These are phyloP conservation scores for Orchestia grillus DNA, from an alignment of 1,140 invertebrate genomes.

Conservation along the genomic window DNA sequence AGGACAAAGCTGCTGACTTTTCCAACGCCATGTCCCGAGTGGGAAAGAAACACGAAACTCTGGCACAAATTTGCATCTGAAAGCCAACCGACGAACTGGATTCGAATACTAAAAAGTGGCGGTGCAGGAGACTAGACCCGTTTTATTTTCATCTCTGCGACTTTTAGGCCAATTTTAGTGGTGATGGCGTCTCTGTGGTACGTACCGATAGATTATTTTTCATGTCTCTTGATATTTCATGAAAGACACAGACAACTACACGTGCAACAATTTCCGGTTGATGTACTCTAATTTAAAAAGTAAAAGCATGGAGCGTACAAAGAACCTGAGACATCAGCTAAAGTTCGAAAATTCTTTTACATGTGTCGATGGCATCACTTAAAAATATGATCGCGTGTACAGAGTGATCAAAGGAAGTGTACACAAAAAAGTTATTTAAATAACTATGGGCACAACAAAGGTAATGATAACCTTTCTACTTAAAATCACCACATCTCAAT, in stretches of 20 bases:
- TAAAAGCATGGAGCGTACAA: not conserved
- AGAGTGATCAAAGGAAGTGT: no score
- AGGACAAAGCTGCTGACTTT: constrained; percentile 6
- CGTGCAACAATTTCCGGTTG: not conserved
- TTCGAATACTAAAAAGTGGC: constrained; percentile 22
- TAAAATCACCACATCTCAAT: no score
- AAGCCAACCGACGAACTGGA: constrained; percentile 50
- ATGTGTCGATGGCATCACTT: not conserved
- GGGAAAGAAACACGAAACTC: constrained; percentile 51
- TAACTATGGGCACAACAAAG: no score
- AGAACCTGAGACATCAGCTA: not conserved
- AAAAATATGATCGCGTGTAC: no score
- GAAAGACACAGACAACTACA: not conserved
- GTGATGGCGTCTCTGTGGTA: not conserved
- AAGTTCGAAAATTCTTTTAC: not conserved
- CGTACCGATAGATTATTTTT: not conserved
- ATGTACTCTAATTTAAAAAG: not conserved
- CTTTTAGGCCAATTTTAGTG: not conserved
- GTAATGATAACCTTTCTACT: no score
- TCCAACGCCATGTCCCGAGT: not conserved
- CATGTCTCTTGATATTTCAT: not conserved
- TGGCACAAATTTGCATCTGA: constrained; percentile 35
- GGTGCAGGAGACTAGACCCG: not conserved
- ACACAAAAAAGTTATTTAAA: no score
- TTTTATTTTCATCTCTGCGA: not conserved